Conservation (phyloP, 2,113 vertebrate species). For the Dermatemys mawii region DNA sequence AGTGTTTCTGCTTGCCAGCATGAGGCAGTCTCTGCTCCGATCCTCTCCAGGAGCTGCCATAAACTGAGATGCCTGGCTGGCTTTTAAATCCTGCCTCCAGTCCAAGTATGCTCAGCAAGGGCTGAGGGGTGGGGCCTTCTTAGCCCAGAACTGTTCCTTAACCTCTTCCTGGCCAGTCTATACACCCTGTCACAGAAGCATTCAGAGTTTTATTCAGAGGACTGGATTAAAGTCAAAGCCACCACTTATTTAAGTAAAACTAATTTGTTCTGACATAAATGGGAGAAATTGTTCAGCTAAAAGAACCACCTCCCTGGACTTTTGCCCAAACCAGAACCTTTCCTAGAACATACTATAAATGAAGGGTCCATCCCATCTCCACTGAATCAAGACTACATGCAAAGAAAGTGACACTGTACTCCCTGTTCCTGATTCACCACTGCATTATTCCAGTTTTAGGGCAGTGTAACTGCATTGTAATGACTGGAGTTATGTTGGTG, state of each 20-base stretch:
- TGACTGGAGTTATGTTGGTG: background rate
- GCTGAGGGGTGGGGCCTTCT: no score
- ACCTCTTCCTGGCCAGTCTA: no score
- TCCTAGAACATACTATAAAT: background rate
- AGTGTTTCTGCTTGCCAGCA: no score
- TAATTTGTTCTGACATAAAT: background rate
- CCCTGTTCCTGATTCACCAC: fast-evolving
- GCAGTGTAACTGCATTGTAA: background rate
- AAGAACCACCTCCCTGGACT: background rate
- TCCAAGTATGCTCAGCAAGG: no score
- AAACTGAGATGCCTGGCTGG: no score
- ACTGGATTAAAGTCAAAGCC: background rate
- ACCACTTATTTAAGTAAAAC: background rate
- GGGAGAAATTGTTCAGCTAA: background rate
- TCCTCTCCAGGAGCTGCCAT: no score
- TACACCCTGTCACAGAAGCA: no score
- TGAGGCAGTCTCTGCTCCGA: no score
- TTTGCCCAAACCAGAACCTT: background rate
- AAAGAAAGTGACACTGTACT: background rate
- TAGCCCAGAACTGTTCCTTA: no score
- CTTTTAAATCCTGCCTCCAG: no score
- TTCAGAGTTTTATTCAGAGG: background rate
- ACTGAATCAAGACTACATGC: background rate
- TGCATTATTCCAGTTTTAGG: background rate
- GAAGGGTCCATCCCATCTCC: fast-evolving